Percentiles rank a stretch among this genome's conserved stretches.
phyloP scores from a whole-genome alignment of 2,797 vertebrate genomes.

The Echiichthys vipera region DNA sequence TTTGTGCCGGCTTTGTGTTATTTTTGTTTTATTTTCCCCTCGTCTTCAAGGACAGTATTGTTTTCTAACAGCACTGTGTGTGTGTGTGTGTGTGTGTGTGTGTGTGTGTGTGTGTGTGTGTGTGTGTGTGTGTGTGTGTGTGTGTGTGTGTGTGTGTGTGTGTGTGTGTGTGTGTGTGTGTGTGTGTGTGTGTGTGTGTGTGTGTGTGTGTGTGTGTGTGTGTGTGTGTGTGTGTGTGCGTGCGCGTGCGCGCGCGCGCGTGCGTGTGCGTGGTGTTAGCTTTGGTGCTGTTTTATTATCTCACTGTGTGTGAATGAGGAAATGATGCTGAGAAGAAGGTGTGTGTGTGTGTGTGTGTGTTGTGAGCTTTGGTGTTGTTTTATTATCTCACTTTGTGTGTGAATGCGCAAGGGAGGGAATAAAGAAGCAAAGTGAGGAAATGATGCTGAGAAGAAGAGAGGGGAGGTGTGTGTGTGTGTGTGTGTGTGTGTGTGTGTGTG shows the following conservation, averaged over 20 bases:
- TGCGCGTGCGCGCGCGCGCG: too few species aligned
- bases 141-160: constrained; percentile 13
- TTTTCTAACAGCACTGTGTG: constrained; percentile 29
- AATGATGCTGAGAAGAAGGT: too few species aligned
- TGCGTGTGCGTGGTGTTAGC: constrained; percentile 5
- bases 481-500: too few species aligned
- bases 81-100: background rate
- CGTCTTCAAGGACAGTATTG: constrained; percentile 57
- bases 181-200: constrained; percentile 13
- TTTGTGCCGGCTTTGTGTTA: constrained; percentile 47
- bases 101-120: constrained; percentile 19
- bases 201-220: constrained; percentile 13
- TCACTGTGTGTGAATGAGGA: too few species aligned
- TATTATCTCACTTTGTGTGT: constrained; percentile 28
- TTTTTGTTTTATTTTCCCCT: constrained; percentile 39
- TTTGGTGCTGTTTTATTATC: too few species aligned
- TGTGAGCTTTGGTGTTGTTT: background rate
- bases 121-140: constrained; percentile 13
- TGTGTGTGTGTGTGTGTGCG: constrained; percentile 15
- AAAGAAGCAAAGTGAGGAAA: background rate
- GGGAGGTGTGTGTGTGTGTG: background rate
- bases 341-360: constrained; percentile 13
- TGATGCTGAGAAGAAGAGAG: background rate
- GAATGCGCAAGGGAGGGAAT: background rate
- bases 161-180: constrained; percentile 19